These are phyloP conservation scores for Rhinogobio ventralis DNA, from an alignment of 2,797 vertebrate species.

Conservation along the genomic window DNA sequence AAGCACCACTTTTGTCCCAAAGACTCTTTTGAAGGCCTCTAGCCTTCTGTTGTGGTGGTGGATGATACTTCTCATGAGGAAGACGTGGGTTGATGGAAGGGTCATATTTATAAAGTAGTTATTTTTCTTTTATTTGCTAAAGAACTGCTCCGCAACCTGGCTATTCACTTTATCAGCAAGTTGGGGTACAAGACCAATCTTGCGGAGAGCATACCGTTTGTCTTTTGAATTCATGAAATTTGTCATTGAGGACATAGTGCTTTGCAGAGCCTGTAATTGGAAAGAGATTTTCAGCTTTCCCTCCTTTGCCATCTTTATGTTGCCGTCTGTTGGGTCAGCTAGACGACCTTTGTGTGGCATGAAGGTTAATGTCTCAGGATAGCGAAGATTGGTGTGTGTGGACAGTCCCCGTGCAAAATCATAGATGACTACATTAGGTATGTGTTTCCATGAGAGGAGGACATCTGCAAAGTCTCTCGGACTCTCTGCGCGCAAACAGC, in stretches of 20 bases:
- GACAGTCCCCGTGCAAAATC: neutral
- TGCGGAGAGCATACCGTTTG: neutral
- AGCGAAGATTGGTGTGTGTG: conserved; percentile 9
- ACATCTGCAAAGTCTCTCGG: neutral
- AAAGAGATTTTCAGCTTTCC: conserved; percentile 34
- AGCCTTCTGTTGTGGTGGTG: conserved; percentile 1
- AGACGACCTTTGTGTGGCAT: conserved; percentile 18
- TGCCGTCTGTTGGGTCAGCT: conserved; percentile 1
- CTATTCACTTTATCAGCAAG: conserved; percentile 5
- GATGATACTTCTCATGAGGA: conserved; percentile 5
- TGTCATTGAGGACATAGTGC: conserved; percentile 19
- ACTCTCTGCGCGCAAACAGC: neutral
- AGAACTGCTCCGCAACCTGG: neutral
- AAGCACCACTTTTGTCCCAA: neutral
- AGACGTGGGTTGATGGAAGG: neutral
- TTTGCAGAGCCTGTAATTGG: conserved; percentile 26
- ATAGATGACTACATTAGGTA: neutral
- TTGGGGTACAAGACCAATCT: neutral
- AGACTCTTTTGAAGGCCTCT: neutral
- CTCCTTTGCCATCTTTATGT: conserved; percentile 26
- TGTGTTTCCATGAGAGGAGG: conserved; percentile 8
- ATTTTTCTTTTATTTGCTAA: neutral
- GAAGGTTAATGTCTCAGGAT: neutral
- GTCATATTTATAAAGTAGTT: conserved; percentile 10
- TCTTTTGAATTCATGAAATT: conserved; percentile 15